These are phyloP conservation scores for Embidobia sp. DNA, from an alignment of 2,888 invertebrate species.

Conservation along the genomic window DNA sequence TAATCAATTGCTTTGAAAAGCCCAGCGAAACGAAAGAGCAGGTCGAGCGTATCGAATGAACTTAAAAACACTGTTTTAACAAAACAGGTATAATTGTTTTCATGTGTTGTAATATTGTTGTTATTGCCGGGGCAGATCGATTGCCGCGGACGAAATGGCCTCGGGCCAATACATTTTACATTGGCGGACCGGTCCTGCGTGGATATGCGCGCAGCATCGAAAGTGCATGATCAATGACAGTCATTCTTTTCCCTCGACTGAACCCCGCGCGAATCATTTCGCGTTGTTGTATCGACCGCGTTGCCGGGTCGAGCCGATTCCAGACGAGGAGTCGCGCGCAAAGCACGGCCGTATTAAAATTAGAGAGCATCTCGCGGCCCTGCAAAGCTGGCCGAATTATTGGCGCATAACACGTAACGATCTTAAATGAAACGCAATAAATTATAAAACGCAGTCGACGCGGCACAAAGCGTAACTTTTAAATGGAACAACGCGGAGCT, in stretches of 20 bases:
- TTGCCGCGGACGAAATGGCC: constrained; percentile 47
- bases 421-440: constrained; percentile 53
- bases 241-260: constrained; percentile 58
- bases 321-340: constrained; percentile 18
- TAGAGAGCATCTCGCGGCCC: constrained; percentile 4
- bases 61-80: constrained; percentile 60
- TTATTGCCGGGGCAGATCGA: constrained; percentile 59
- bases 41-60: constrained; percentile 44
- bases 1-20: not conserved
- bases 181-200: constrained; percentile 22
- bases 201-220: constrained; percentile 56
- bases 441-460: constrained; percentile 44
- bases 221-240: constrained; percentile 63
- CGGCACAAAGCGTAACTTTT: constrained; percentile 43
- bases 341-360: constrained; percentile 31
- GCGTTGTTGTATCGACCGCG: constrained; percentile 52
- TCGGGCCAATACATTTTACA: constrained; percentile 47
- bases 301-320: constrained; percentile 24
- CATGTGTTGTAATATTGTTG: constrained; percentile 67
- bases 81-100: constrained; percentile 69
- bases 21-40: too few species aligned
- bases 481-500: constrained; percentile 22
- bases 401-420: constrained; percentile 39
- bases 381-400: constrained; percentile 38
- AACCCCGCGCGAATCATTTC: constrained; percentile 47